Percentiles rank a stretch among this genome's conserved stretches.
Conservation (phyloP, 2,888 invertebrate genomes). For the Ennomos erosarius region DNA sequence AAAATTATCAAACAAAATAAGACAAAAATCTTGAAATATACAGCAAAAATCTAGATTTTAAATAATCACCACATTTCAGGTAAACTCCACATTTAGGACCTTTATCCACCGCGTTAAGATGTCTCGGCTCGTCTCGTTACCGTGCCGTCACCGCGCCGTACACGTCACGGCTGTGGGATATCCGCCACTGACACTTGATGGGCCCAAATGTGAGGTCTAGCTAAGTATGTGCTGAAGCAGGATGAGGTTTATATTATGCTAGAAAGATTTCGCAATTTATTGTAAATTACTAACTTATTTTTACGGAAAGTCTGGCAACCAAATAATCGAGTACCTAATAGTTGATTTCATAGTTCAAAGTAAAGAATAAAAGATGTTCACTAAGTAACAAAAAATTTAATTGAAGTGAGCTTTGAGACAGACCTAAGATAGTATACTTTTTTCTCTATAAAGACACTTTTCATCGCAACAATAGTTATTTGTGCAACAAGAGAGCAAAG, state of each 20-base stretch:
- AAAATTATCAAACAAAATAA: no score
- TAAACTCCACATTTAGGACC: slow-evolving; percentile 12
- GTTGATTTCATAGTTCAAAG: no score
- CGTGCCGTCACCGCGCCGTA: slow-evolving; percentile 28
- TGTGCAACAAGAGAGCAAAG: no score
- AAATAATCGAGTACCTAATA: no score
- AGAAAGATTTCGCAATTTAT: background rate
- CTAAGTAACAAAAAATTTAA: no score
- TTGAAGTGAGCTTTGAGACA: no score
- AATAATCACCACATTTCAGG: slow-evolving; percentile 18
- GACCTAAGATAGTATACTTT: no score
- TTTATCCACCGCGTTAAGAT: slow-evolving; percentile 24
- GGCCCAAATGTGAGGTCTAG: slow-evolving; percentile 28
- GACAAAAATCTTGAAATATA: no score
- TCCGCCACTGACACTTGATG: slow-evolving; percentile 35
- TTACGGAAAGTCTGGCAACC: no score
- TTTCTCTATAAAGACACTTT: no score
- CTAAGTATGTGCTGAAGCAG: slow-evolving; percentile 4
- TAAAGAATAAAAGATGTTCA: no score
- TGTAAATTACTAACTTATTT: background rate
- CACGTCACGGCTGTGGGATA: slow-evolving; percentile 27
- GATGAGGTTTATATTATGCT: slow-evolving; percentile 1
- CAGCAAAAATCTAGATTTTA: background rate
- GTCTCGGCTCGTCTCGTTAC: slow-evolving; percentile 34
- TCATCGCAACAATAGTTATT: no score